Evolutionary conservation across 2,113 vertebrate genomes (phyloP).

Genomic region (Mixornis gularis): DNA sequence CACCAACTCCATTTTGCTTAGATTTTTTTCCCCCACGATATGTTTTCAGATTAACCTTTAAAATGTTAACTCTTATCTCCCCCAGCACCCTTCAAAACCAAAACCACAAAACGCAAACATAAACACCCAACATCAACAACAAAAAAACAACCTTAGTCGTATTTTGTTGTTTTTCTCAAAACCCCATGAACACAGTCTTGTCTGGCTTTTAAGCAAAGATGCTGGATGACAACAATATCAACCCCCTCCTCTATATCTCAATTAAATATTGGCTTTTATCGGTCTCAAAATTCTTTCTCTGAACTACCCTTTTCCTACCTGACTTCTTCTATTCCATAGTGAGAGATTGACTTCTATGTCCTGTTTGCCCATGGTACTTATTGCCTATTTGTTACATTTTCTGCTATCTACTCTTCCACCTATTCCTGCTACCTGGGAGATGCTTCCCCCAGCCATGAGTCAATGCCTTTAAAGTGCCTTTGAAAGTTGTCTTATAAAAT

Average conservation of each 20-base stretch:
- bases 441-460: background rate
- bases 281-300: background rate
- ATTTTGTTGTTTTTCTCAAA: background rate
- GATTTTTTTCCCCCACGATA: background rate
- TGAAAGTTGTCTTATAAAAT: background rate
- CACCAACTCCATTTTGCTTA: background rate
- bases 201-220: background rate
- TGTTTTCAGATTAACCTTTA: background rate
- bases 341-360: background rate
- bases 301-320: background rate
- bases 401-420: background rate
- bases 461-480: background rate
- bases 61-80: background rate
- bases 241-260: background rate
- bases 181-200: background rate
- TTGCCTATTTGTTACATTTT: background rate
- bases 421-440: background rate
- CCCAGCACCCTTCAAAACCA: accelerated
- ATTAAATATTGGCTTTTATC: background rate
- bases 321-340: background rate
- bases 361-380: background rate
- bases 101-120: background rate
- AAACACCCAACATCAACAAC: background rate
- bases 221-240: background rate
- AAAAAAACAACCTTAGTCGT: background rate